These are phyloP conservation scores for Blennius ocellaris DNA, from an alignment of 2,113 vertebrate species.

Conservation along the genomic window DNA sequence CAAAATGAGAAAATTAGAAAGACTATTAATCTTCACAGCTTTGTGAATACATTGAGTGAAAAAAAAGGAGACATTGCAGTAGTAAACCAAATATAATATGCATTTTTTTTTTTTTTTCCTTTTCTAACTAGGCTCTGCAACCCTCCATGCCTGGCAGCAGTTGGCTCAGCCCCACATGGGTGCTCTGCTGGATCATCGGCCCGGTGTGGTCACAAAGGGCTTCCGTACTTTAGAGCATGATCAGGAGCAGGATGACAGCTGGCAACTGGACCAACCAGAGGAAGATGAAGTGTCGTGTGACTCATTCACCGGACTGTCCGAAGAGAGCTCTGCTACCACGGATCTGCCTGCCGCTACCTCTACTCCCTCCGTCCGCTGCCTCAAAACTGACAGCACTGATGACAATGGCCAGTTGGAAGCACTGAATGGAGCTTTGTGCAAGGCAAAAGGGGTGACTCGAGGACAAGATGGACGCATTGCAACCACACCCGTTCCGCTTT, in stretches of 20 bases:
- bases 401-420: slow-evolving; percentile 18
- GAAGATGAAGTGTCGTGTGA: slow-evolving; percentile 93
- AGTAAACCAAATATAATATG: neutral
- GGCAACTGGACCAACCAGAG: slow-evolving; percentile 95
- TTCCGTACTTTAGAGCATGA: slow-evolving; percentile 92
- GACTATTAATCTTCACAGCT: too few species aligned
- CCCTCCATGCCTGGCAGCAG: slow-evolving; percentile 99
- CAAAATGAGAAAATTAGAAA: too few species aligned
- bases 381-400: slow-evolving; percentile 70
- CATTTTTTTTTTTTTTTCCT: neutral
- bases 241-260: slow-evolving; percentile 85
- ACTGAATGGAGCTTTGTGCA: slow-evolving; percentile 8
- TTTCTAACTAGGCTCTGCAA: slow-evolving; percentile 89
- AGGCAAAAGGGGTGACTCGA: slow-evolving; percentile 2
- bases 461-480: slow-evolving; percentile 48
- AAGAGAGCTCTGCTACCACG: slow-evolving; percentile 75
- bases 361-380: slow-evolving; percentile 79
- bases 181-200: slow-evolving; percentile 93
- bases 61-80: neutral
- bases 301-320: slow-evolving; percentile 83
- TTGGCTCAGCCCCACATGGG: slow-evolving; percentile 97
- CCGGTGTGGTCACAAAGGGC: slow-evolving; percentile 97
- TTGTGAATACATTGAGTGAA: too few species aligned
- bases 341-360: slow-evolving; percentile 89
- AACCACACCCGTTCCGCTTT: slow-evolving; percentile 31